phyloP scores from a whole-genome alignment of 53 echinoderm and acorn worm genomes.

The Paracentrotus lividus region DNA sequence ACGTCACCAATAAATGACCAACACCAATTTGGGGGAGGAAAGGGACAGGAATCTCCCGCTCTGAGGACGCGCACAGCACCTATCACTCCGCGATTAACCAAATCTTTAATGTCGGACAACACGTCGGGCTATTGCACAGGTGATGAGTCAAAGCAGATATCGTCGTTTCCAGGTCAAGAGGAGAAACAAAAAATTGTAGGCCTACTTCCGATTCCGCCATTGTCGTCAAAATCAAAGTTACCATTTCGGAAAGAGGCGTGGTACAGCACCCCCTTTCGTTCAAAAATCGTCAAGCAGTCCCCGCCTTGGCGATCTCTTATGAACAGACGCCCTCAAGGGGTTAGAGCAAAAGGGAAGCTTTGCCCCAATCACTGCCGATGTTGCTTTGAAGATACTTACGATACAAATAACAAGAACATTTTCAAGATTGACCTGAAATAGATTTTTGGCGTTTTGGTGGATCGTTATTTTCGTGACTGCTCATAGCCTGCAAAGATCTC shows the following conservation, averaged over 20 bases:
- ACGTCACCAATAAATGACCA: neutral
- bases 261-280: conserved; percentile 75
- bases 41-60: neutral
- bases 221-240: neutral
- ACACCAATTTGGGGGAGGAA: neutral
- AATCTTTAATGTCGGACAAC: neutral
- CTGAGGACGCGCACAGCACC: neutral
- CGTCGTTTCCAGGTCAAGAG: neutral
- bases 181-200: neutral
- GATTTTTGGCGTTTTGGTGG: no score
- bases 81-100: neutral
- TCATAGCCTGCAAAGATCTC: no score
- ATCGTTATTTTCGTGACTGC: no score
- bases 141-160: neutral
- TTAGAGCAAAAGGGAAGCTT: conserved; percentile 61
- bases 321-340: conserved; percentile 80
- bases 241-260: conserved; percentile 41
- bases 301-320: conserved; percentile 84
- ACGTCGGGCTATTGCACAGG: conserved; percentile 24
- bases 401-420: conserved; percentile 37
- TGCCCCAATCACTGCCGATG: conserved; percentile 82
- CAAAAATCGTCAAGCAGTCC: conserved; percentile 73
- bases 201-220: neutral
- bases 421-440: conserved; percentile 48
- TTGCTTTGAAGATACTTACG: conserved; percentile 71